Evolutionary conservation across 1,140 invertebrate genomes (phyloP).

Genomic region (Drosophila athabasca): DNA sequence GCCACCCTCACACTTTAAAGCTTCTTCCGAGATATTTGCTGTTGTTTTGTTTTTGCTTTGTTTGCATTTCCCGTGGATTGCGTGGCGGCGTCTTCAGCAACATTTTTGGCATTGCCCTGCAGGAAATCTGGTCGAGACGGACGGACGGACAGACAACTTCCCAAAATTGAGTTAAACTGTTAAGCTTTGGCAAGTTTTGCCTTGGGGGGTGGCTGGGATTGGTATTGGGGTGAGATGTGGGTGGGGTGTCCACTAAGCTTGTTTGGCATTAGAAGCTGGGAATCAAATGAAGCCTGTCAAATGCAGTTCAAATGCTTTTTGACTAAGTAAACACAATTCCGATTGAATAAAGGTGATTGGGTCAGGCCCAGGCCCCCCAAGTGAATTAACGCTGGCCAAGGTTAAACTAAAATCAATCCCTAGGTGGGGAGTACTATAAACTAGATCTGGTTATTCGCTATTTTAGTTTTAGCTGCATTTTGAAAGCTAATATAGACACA

Average conservation of each 20-base stretch:
- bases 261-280: constrained; percentile 64
- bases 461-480: no score
- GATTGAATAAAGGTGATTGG: constrained; percentile 59
- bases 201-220: background rate
- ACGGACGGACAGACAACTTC: constrained; percentile 35
- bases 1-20: constrained; percentile 36
- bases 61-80: constrained; percentile 55
- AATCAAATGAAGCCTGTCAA: constrained; percentile 80
- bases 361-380: background rate
- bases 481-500: no score
- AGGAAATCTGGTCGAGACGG: constrained; percentile 55
- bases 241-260: constrained; percentile 65
- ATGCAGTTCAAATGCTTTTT: constrained; percentile 68
- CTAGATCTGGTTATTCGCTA: no score
- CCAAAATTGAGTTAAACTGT: constrained; percentile 72
- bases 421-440: no score
- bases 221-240: constrained; percentile 8
- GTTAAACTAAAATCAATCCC: constrained; percentile 1
- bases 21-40: constrained; percentile 22
- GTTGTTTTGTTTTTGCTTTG: constrained; percentile 33
- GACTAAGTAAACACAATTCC: constrained; percentile 64
- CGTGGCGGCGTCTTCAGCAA: constrained; percentile 44
- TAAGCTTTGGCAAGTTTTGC: constrained; percentile 61
- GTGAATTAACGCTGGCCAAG: constrained; percentile 21
- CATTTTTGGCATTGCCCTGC: constrained; percentile 43